Conservation (phyloP, 2,888 invertebrate species). For the Synanthedon vespiformis region DNA sequence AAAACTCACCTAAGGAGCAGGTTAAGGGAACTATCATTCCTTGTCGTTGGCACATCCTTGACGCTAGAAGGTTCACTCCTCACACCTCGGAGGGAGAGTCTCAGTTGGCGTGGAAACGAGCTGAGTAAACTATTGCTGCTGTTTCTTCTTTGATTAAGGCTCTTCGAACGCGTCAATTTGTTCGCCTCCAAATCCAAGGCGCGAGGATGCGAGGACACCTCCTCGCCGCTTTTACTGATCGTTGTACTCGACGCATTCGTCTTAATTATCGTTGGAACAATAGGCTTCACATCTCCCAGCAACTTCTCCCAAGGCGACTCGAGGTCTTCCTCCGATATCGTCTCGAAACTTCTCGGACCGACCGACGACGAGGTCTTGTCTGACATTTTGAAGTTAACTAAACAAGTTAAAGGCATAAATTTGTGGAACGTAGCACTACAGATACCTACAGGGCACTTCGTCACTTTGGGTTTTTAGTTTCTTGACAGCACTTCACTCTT, state of each 20-base stretch:
- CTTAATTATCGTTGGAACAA: slow-evolving; percentile 60
- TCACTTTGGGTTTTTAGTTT: slow-evolving; percentile 71
- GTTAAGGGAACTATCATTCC: slow-evolving; percentile 63
- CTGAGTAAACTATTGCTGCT: slow-evolving; percentile 65
- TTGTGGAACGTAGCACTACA: slow-evolving; percentile 58
- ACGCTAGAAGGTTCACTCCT: slow-evolving; percentile 64
- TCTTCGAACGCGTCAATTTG: slow-evolving; percentile 58
- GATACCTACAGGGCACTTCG: slow-evolving; percentile 65
- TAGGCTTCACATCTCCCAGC: slow-evolving; percentile 52
- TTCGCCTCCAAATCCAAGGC: slow-evolving; percentile 46
- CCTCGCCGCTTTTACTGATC: slow-evolving; percentile 38
- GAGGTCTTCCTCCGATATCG: slow-evolving; percentile 57
- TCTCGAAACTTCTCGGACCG: slow-evolving; percentile 64
- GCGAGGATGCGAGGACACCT: slow-evolving; percentile 37
- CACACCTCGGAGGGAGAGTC: slow-evolving; percentile 62
- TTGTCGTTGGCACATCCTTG: slow-evolving; percentile 58
- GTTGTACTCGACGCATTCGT: slow-evolving; percentile 57
- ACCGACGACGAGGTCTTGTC: slow-evolving; percentile 63
- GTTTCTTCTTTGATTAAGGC: slow-evolving; percentile 59
- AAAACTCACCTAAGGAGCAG: slow-evolving; percentile 59
- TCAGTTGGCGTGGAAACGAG: slow-evolving; percentile 63
- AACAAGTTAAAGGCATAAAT: slow-evolving; percentile 21
- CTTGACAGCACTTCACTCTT: slow-evolving; percentile 70
- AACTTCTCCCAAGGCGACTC: slow-evolving; percentile 63
- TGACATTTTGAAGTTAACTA: slow-evolving; percentile 45